Evolutionary conservation across 2,888 invertebrate species (phyloP).

Genomic region (Unio delphinus): DNA sequence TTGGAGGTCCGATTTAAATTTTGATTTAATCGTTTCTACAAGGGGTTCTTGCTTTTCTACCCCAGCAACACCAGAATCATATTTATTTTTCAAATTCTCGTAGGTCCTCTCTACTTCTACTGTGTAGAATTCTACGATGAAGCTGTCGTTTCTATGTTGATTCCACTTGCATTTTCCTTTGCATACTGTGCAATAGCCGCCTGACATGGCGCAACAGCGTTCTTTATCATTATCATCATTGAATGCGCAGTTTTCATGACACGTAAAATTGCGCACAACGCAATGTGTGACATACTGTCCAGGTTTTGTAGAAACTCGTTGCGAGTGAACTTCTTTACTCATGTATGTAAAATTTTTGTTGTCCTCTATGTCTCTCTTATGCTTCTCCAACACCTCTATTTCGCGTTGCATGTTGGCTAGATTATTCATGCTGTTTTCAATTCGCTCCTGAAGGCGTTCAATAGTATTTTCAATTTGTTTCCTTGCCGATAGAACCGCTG

Average conservation of each 20-base stretch:
- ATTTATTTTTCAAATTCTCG: slow-evolving; percentile 32
- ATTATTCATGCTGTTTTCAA: slow-evolving; percentile 23
- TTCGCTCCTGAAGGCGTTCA: slow-evolving; percentile 17
- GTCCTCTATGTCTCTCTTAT: slow-evolving; percentile 18
- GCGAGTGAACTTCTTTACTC: too few species aligned
- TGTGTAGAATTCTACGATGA: slow-evolving; percentile 9
- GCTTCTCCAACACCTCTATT: slow-evolving; percentile 15
- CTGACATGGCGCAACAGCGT: slow-evolving; percentile 38
- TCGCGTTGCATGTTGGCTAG: slow-evolving; percentile 15
- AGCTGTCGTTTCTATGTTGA: slow-evolving; percentile 20
- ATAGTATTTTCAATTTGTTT: slow-evolving; percentile 20
- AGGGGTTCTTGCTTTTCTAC: too few species aligned
- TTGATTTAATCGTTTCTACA: too few species aligned
- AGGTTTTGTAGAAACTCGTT: slow-evolving; percentile 11
- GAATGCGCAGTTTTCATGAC: too few species aligned
- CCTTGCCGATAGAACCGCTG: slow-evolving; percentile 23
- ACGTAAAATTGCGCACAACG: too few species aligned
- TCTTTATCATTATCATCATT: too few species aligned
- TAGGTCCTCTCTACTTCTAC: slow-evolving; percentile 29
- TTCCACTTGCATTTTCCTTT: slow-evolving; percentile 25
- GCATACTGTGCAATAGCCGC: slow-evolving; percentile 24
- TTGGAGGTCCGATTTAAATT: too few species aligned
- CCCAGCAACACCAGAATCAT: slow-evolving; percentile 21
- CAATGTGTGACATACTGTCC: slow-evolving; percentile 29
- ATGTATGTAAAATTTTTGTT: slow-evolving; percentile 39